A percentile compares a stretch with the other conserved stretches of the same genome.
Evolutionary conservation across 2,113 vertebrate species (phyloP).

Genomic region (Acinonyx jubatus): DNA sequence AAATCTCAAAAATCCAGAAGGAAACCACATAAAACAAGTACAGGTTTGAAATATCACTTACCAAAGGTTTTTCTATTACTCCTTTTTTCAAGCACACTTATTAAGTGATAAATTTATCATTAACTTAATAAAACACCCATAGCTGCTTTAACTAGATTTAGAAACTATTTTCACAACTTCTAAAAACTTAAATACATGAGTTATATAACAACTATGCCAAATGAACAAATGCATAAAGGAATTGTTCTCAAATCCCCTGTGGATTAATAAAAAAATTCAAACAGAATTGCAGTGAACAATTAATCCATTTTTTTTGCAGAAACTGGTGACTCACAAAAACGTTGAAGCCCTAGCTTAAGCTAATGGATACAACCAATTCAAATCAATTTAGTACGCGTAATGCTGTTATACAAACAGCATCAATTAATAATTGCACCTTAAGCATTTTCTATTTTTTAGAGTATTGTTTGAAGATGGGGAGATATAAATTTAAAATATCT

Average conservation of each 20-base stretch:
- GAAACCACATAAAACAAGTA: conserved; percentile 74
- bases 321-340: conserved; percentile 21
- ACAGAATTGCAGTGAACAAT: conserved; percentile 45
- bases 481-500: conserved; percentile 43
- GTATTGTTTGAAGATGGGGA: conserved; percentile 20
- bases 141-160: conserved; percentile 24
- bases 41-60: conserved; percentile 81
- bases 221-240: conserved; percentile 11
- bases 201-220: conserved; percentile 22
- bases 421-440: conserved; percentile 46
- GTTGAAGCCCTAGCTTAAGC: neutral
- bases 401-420: conserved; percentile 37
- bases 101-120: neutral
- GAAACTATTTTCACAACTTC: conserved; percentile 31
- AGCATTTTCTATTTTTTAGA: conserved; percentile 43
- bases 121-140: neutral
- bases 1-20: conserved; percentile 81
- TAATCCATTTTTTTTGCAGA: conserved; percentile 52
- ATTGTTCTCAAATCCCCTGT: neutral
- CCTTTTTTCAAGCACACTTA: conserved; percentile 12
- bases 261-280: conserved; percentile 41
- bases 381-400: conserved; percentile 46
- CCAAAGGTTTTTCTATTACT: neutral
- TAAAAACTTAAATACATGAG: conserved; percentile 20
- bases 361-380: conserved; percentile 16